phyloP scores from a whole-genome alignment of 2,113 vertebrate species.

The Colius striatus region DNA sequence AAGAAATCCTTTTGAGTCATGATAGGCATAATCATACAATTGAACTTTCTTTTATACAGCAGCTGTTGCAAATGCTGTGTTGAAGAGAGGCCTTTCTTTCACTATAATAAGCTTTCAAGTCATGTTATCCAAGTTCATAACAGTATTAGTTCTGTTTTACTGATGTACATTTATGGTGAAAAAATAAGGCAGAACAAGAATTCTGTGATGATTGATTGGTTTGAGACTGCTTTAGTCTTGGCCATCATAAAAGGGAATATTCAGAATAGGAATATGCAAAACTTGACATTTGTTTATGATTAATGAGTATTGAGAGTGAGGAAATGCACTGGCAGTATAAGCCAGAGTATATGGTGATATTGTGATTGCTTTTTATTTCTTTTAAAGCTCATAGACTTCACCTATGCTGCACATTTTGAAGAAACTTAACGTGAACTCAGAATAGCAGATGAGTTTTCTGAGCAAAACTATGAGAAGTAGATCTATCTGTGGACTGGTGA shows the following conservation, averaged over 20 bases:
- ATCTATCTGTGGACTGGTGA: not conserved
- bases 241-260: not conserved
- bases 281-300: not conserved
- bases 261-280: not conserved
- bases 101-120: not conserved
- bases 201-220: not conserved
- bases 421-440: not conserved
- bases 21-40: not conserved
- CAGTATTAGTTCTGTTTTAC: not conserved
- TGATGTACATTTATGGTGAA: not conserved
- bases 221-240: not conserved
- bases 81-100: not conserved
- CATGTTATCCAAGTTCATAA: not conserved
- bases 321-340: not conserved
- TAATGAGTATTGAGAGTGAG: not conserved
- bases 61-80: not conserved
- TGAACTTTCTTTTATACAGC: not conserved
- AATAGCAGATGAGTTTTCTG: not conserved
- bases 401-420: not conserved
- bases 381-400: not conserved
- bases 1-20: not conserved
- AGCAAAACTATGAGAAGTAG: not conserved
- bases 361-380: not conserved
- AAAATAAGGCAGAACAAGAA: not conserved
- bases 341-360: not conserved